Base-by-base conservation (phyloP, 2,888 invertebrate species). In the Drosophila maculinotata region DNA sequence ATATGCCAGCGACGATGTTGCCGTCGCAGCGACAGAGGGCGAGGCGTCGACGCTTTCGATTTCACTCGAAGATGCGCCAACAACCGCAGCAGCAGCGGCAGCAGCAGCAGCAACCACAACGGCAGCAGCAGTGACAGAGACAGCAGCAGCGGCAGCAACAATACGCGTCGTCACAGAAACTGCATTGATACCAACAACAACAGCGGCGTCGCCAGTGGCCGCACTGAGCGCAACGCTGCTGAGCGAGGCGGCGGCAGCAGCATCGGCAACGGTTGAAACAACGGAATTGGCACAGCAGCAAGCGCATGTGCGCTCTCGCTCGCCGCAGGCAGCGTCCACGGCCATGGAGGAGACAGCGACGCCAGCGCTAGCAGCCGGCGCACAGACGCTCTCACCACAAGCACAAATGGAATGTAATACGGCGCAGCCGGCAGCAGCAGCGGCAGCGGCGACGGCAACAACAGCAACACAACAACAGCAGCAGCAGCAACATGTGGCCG, bases 221-320 rank as follows among this genome's bases (percentile, higher is more conserved):
- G 73, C 76, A 33, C 31, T 71, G 39, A 64, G 59, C 35, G 82
- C 65, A 3, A 64, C 88, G 15, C 48, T 87, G 52, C 63, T 81
- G 41, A 81, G 82, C 49, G 88, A 86, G 51, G 77, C 72, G 15
- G 76, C 86, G 3, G 69, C 76, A 7, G 79, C 78, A 42, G 76
- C 87, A 3, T 53, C 49, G 41, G 31, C 31, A 12, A 33, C 72
- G 12, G 80, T 76, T 17, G 86, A 76, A 48, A 80, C 79, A 56
- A 28, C 57, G 69, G 81, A 85, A 75, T 67, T 69, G 71, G 54
- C 63, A 66, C 76, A 77, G 51, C 77, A 73, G 54, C 76, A 81
- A 51, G 69, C 87, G 89, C 82, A 79, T 84, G 79, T 79, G 72
- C 78, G 69, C 65, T 77, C 76, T 53, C 67, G 80, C 64, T 74